Evolutionary conservation across 2,888 invertebrate species (phyloP), one percentile per base, ranked within the genome.

Genomic region (Thymelicus acteon): DNA sequence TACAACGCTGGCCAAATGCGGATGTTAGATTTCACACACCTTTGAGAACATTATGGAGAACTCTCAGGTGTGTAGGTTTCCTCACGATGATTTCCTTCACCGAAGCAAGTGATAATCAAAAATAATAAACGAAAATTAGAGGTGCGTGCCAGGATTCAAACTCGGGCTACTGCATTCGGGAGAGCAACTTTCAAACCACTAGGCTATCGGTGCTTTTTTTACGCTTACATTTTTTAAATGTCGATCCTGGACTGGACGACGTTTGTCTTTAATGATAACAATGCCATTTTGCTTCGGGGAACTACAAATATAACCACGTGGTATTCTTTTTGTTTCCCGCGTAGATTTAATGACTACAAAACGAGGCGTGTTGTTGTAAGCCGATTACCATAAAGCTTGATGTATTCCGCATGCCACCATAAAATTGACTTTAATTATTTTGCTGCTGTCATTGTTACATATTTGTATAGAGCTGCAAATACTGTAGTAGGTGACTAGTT

Each of bases 361-460:
- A 75, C 72, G 73, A 72, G 74, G 69, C 69, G 71, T 60, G 72
- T 67, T 67, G 73, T 78, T 76, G 77, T 79, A 82, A 79, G 77
- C 75, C 75, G 75, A 77, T 72, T 76, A 75, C 83, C 85, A 76
- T 81, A 85, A 72, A 81, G 84, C 68, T 72, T 70, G 72, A 73
- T 78, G 75, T 79, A 86, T 89, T 91, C 90, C 91, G 89, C 89
- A 90, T 91, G 81, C 89, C 87, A 73, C 76, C 73, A 76, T 54
- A 57, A 77, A 61, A 44, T 65, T 67, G 72, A 73, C 75, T 76
- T 81, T 75, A 75, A 75, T 84, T 82, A 83, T 82, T 15, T 58
- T 58, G 39, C 39, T 37, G n/a, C 39, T 49, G 81, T 82, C 79
- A 79, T 76, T 82, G 86, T 78, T 87, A 89, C 83, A 89, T 78